Evolutionary conservation across 2,113 vertebrate species (phyloP).

Genomic region (Megaptera novaeangliae): DNA sequence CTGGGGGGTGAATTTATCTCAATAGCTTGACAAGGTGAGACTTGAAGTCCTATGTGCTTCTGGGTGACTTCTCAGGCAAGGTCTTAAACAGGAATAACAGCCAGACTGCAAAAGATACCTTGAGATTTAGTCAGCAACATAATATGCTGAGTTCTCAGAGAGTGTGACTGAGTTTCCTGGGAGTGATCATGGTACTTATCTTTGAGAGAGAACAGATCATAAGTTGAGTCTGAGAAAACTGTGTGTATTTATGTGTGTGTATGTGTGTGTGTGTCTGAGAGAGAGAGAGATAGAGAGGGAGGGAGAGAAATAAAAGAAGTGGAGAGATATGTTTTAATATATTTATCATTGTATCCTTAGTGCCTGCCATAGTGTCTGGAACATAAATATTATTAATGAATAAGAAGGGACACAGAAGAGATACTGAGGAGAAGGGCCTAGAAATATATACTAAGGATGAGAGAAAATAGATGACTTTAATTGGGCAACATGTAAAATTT

Average conservation of each 20-base stretch:
- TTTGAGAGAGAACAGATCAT: neutral
- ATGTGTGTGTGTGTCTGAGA: too few species aligned
- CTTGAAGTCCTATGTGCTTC: neutral
- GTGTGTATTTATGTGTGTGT: neutral
- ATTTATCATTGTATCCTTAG: neutral
- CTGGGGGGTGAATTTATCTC: neutral
- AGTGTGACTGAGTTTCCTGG: neutral
- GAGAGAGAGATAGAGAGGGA: neutral
- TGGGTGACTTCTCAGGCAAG: neutral
- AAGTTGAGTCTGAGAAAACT: neutral
- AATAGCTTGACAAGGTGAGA: neutral
- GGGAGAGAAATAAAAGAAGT: neutral
- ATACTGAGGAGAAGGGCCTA: neutral
- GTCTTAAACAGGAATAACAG: neutral
- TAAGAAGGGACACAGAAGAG: neutral
- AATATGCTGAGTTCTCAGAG: neutral
- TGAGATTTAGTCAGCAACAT: neutral
- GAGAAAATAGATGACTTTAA: neutral
- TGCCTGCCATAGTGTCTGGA: neutral
- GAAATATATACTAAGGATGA: neutral
- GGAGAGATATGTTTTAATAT: neutral
- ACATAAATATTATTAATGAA: neutral
- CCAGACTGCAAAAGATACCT: neutral
- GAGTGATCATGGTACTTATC: neutral
- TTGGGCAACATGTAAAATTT: neutral